Evolutionary conservation across 1,140 invertebrate species (phyloP).

Genomic region (Brachionus angularis): DNA sequence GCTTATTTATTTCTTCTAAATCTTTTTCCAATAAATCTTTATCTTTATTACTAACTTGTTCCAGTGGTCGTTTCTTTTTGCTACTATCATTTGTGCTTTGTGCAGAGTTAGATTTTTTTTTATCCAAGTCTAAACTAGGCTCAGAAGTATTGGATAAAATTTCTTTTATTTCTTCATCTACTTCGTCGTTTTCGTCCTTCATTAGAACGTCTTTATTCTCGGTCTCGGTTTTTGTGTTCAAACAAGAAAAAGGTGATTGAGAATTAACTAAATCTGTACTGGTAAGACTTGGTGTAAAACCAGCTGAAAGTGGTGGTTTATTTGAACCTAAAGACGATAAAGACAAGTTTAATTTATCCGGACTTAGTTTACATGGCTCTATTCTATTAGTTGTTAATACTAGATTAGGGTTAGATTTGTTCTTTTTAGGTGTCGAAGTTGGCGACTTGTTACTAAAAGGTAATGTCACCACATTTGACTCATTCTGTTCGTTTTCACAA

Average conservation of each 20-base stretch:
- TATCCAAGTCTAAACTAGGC: constrained; percentile 10
- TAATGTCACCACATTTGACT: background rate
- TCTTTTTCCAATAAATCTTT: no score
- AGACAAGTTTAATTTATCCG: no score
- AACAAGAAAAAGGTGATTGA: no score
- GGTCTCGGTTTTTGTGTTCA: background rate
- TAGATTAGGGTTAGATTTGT: background rate
- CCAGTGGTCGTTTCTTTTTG: no score
- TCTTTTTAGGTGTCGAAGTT: no score
- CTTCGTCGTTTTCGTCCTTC: constrained; percentile 30
- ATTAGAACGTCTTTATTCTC: background rate
- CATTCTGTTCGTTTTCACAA: background rate
- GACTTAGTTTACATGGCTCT: no score
- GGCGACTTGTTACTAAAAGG: background rate
- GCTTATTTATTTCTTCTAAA: no score
- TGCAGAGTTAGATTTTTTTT: background rate
- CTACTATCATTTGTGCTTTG: no score
- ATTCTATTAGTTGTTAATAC: background rate
- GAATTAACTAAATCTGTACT: no score
- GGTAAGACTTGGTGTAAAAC: constrained; percentile 1
- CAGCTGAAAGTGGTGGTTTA: background rate
- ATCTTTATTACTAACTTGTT: no score
- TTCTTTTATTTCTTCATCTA: background rate
- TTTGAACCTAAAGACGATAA: background rate
- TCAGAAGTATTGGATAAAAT: background rate